Evolutionary conservation across 92 coral and sea anemone genomes (phyloP).

Genomic region (Pocillopora grandis): DNA sequence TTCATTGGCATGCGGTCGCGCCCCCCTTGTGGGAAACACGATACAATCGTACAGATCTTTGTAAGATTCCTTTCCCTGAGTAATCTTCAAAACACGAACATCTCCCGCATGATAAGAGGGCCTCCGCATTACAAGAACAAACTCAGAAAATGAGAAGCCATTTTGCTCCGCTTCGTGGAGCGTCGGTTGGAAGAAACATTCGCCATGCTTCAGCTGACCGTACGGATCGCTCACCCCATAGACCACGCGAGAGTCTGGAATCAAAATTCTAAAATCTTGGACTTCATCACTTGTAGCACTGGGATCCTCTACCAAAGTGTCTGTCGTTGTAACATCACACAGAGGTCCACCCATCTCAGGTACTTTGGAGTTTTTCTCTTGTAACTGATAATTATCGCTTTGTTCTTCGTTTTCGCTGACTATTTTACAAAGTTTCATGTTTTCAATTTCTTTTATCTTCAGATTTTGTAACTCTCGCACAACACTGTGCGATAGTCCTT

Average conservation of each 20-base stretch:
- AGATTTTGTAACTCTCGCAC: conserved; percentile 16
- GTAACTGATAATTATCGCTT: not conserved
- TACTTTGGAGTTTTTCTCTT: not conserved
- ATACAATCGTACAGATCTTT: conserved; percentile 66
- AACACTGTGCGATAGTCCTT: conserved; percentile 33
- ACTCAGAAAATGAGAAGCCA: conserved; percentile 36
- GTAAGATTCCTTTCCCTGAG: conserved; percentile 37
- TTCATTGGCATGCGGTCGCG: conserved; percentile 62
- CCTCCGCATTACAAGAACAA: conserved; percentile 55
- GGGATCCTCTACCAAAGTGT: not conserved
- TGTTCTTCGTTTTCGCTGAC: not conserved
- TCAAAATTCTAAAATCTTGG: conserved; percentile 45
- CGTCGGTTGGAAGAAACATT: conserved; percentile 75
- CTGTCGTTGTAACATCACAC: not conserved
- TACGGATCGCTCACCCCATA: conserved; percentile 68
- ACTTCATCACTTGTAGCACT: not conserved
- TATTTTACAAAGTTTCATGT: conserved; percentile 15
- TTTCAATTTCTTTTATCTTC: conserved; percentile 30
- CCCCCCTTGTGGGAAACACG: conserved; percentile 63
- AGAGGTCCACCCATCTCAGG: not conserved
- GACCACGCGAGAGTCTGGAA: conserved; percentile 71
- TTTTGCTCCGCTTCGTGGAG: conserved; percentile 37
- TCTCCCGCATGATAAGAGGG: conserved; percentile 68
- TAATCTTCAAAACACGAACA: conserved; percentile 56
- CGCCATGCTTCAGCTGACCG: conserved; percentile 53